phyloP scores from a whole-genome alignment of 1,140 invertebrate species.

The Ceratosolen fusciceps region DNA sequence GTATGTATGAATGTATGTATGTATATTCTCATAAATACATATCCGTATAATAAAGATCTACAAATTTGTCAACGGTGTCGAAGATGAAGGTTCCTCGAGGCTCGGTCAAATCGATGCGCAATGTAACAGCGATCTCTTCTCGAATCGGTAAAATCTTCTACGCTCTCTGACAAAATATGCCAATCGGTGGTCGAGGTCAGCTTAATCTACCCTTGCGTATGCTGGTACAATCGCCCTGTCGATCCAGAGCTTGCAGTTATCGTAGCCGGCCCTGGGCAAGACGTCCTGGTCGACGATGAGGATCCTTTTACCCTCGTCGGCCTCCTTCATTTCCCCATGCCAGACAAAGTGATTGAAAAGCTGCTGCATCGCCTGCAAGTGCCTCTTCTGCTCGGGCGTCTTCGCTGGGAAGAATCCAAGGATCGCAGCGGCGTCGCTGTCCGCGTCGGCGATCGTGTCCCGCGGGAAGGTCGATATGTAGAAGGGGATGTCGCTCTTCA shows the following conservation, averaged over 20 bases:
- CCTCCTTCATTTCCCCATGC: slow-evolving; percentile 77
- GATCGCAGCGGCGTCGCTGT: slow-evolving; percentile 83
- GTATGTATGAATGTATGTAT: no score
- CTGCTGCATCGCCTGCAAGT: slow-evolving; percentile 83
- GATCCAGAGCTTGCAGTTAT: slow-evolving; percentile 83
- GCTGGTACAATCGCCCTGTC: slow-evolving; percentile 78
- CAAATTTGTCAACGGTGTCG: slow-evolving; percentile 24
- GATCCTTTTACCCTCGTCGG: slow-evolving; percentile 71
- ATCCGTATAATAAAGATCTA: slow-evolving; percentile 35
- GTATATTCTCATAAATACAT: no score
- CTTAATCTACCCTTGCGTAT: slow-evolving; percentile 77
- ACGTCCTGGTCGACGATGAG: slow-evolving; percentile 80
- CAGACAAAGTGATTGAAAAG: slow-evolving; percentile 86
- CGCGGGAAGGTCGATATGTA: slow-evolving; percentile 80
- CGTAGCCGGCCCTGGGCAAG: slow-evolving; percentile 74
- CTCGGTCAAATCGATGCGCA: slow-evolving; percentile 2
- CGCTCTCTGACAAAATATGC: slow-evolving; percentile 18
- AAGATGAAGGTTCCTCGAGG: slow-evolving; percentile 21
- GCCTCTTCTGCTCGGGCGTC: slow-evolving; percentile 79
- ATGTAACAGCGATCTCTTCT: slow-evolving; percentile 1
- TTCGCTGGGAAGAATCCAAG: slow-evolving; percentile 81
- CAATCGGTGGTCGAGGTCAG: not conserved
- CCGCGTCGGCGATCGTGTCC: slow-evolving; percentile 74
- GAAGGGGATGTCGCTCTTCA: slow-evolving; percentile 76
- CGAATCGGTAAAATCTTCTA: not conserved